Percentiles rank a stretch among this genome's conserved stretches.
Evolutionary conservation across 2,113 vertebrate genomes (phyloP).

Genomic region (Gambusia affinis): DNA sequence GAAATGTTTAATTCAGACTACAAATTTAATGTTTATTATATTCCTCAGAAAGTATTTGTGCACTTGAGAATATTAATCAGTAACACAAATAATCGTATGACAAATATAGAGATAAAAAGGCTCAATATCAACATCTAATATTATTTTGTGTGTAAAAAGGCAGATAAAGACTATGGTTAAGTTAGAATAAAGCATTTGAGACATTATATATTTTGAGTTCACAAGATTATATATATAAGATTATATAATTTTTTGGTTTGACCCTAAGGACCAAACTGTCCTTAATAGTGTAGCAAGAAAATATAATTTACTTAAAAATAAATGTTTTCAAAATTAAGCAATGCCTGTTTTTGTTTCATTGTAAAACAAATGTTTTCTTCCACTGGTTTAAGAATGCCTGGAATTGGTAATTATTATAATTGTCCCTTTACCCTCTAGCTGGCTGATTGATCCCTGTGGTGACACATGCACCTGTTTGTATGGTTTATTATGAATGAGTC

Average conservation of each 20-base stretch:
- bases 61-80: background rate
- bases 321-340: background rate
- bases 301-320: background rate
- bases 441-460: background rate
- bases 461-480: background rate
- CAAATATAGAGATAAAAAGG: too few species aligned
- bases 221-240: too few species aligned
- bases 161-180: too few species aligned
- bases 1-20: too few species aligned
- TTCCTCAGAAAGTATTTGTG: background rate
- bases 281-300: too few species aligned
- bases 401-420: background rate
- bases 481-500: constrained; percentile 29
- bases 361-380: background rate
- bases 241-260: background rate
- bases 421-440: background rate
- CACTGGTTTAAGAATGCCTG: background rate
- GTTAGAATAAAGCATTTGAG: too few species aligned
- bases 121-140: too few species aligned
- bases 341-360: background rate
- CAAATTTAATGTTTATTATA: background rate
- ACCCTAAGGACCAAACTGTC: too few species aligned
- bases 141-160: too few species aligned
- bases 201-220: too few species aligned
- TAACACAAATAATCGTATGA: background rate